Evolutionary conservation across 2,113 vertebrate species (phyloP), one percentile per base, ranked within the genome.

Genomic region (Periophthalmodon schlosseri): DNA sequence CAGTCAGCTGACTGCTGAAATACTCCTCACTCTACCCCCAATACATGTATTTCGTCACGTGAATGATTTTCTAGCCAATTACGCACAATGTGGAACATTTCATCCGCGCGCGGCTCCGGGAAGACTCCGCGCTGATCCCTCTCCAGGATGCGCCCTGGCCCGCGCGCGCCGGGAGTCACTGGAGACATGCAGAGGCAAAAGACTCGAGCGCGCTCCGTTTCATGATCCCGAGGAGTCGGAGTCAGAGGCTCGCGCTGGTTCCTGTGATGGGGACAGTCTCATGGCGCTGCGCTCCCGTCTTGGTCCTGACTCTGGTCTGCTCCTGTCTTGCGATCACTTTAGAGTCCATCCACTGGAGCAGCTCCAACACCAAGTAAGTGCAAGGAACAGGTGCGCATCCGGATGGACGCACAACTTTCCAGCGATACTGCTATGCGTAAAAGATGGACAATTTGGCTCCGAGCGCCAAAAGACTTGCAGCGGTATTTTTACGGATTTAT

Each of bases 311-410:
- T 74, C 16, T 83, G 72, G 12, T 84, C 16, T 66, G 84, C 78
- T 77, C 86, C 0, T 86, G 88, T 24, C 68, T 77, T 4, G 84
- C 88, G 12, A 57, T 78, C 78, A 89, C 87, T 10, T 76, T 93
- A 82, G 90, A 89, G 64, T 88, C 91, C 46, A 44, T 93, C 84
- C 85, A 82, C 68, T 93, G 91, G 91, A 92, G 87, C 68, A 82
- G 78, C 70, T 88, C 89, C 73, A 90, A 92, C 33, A 33, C 82
- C 6, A 88, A 89, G 91, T 93, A 80, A 81, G 91, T 82, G 70
- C n/a, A 34, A 3, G 13, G 9, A 49, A 61, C 68, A 5, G 50
- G 46, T 69, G 13, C 60, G 23, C 56, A 6, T 14, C 24, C 7
- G 21, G 34, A n/a, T 39, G 34, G 63, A n/a, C 60, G 21, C 57